phyloP scores from a whole-genome alignment of 2,888 invertebrate genomes.

The Drosophila anceps region DNA sequence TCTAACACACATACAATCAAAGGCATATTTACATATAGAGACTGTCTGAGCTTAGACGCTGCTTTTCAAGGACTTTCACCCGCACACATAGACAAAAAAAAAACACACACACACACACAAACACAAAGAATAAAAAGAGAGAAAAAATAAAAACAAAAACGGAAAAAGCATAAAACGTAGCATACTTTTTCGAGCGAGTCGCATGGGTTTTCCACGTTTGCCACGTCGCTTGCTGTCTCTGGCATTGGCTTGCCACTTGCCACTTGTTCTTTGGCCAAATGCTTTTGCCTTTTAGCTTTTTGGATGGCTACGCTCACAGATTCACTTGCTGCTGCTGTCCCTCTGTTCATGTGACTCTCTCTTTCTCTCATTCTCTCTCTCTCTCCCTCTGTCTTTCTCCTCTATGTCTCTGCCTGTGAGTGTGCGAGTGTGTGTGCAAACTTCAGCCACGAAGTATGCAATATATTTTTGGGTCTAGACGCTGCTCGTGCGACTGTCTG shows the following conservation, averaged over 20 bases:
- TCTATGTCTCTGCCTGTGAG: constrained; percentile 14
- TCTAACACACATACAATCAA: constrained; percentile 21
- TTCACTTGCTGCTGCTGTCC: constrained; percentile 17
- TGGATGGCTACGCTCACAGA: constrained; percentile 33
- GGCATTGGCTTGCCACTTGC: constrained; percentile 52
- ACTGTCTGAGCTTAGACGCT: constrained; percentile 64
- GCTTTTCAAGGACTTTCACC: constrained; percentile 70
- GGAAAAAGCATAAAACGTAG: constrained; percentile 58
- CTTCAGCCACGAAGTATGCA: constrained; percentile 74
- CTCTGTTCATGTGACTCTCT: constrained; percentile 12
- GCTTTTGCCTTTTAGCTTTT: constrained; percentile 62
- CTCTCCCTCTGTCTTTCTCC: neutral
- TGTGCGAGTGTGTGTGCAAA: constrained; percentile 54
- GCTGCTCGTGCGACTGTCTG: constrained; percentile 57
- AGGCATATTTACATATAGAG: constrained; percentile 4
- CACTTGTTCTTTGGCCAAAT: constrained; percentile 67
- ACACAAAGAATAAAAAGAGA: constrained; percentile 8
- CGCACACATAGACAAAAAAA: constrained; percentile 44
- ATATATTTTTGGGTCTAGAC: constrained; percentile 78
- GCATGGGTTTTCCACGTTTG: constrained; percentile 71
- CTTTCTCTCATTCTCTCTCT: neutral
- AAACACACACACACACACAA: constrained; percentile 38
- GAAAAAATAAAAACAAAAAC: constrained; percentile 43
- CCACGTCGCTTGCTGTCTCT: constrained; percentile 52
- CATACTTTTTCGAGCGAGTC: constrained; percentile 73